Base-by-base conservation (phyloP, 1,140 invertebrate genomes). In the Formica selysi region DNA sequence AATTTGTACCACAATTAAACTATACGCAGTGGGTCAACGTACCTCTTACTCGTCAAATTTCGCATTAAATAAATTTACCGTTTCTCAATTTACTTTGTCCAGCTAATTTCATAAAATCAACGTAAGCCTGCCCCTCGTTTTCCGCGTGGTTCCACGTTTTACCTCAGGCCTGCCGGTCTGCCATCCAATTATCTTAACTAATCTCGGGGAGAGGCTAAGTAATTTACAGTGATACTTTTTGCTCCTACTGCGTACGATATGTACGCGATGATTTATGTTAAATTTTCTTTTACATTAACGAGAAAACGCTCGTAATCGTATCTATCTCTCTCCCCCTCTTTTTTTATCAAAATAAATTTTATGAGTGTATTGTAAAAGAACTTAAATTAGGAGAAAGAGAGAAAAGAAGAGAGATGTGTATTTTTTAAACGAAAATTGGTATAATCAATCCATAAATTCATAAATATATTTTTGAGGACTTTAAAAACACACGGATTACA, bases 141-240 rank as follows among this genome's bases (percentile, higher is more conserved):
- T 38, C 36, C 41, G 6, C 36, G 22, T 5, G 41, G 38, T 32
- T 59, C 38, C 38, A 22, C 79, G 79, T 8, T 83, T 61, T 73
- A 38, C 54, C 51, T 73, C 22, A 41, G 13, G 54, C 38, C 38
- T 22, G 19, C 16, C 16, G 48, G 16, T 38, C 19, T 83, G 54
- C 61, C 88, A 91, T 91, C 86, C 91, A 93, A 93, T 93, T 93
- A 93, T 76, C 92, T 87, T 92, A 91, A 92, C 89, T 93, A 93
- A 93, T 93, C 91, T 92, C 85, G 59, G 80, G 59, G 85, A 79
- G 70, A 76, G 76, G 65, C 70, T 86, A 80, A 87, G 89, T 91
- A 91, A 91, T 93, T 91, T 88, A 90, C 91, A 87, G 70, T 83
- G 89, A 91, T 89, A 91, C 86, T 78, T 51, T 51, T 86, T 76